These are phyloP conservation scores for Ceratosolen fusciceps DNA, from an alignment of 1,140 invertebrate species.

Conservation along the genomic window DNA sequence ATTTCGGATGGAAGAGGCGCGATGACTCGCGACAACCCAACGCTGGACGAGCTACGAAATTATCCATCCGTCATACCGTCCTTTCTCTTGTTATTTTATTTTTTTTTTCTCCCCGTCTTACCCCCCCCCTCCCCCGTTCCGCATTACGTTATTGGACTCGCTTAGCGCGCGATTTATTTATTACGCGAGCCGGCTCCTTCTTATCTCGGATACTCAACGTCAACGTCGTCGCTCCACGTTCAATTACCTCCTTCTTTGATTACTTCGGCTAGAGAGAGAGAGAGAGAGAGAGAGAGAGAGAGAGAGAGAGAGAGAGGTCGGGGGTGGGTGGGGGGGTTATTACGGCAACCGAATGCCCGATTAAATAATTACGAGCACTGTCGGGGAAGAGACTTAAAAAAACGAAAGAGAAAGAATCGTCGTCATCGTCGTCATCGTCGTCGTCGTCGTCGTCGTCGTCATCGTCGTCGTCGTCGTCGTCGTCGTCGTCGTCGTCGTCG, in stretches of 20 bases:
- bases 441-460: slow-evolving; percentile 14
- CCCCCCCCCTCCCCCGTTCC: no score
- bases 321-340: no score
- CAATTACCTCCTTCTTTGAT: no score
- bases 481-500: slow-evolving; percentile 11
- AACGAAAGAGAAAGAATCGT: slow-evolving; percentile 26
- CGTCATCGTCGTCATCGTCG: slow-evolving; percentile 14
- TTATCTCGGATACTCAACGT: no score
- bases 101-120: no score
- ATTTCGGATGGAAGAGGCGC: slow-evolving; percentile 44
- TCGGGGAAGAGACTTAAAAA: neutral
- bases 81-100: neutral
- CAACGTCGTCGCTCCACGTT: no score
- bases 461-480: slow-evolving; percentile 15
- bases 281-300: no score
- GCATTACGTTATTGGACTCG: neutral
- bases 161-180: neutral
- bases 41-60: slow-evolving; percentile 5
- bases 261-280: no score
- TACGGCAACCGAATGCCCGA: no score
- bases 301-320: no score
- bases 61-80: neutral
- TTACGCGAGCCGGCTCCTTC: no score
- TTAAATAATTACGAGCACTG: slow-evolving; percentile 11
- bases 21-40: neutral